A percentile compares a stretch with the other conserved stretches of the same genome.
Evolutionary conservation across 2,113 vertebrate species (phyloP).

Genomic region (Gasterosteus nipponicus): DNA sequence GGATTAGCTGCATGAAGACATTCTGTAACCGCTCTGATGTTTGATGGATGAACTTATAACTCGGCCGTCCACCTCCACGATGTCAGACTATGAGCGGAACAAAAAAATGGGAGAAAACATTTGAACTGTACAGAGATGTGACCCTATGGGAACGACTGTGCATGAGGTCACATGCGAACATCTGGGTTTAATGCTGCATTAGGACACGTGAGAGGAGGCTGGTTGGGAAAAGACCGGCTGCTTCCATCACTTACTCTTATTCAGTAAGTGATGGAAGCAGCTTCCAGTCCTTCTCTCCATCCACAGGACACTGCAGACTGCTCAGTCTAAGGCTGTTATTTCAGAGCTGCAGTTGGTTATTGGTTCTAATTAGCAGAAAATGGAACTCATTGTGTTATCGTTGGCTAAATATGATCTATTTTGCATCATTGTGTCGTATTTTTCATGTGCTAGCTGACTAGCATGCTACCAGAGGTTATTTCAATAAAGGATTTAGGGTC

Average conservation of each 20-base stretch:
- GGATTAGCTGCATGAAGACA: conserved; percentile 33
- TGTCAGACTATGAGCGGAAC: background rate
- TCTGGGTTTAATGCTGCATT: conserved; percentile 28
- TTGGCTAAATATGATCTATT: background rate
- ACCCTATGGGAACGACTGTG: conserved; percentile 18
- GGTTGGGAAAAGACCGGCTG: background rate
- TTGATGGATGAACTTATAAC: conserved; percentile 19
- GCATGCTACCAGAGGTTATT: no score
- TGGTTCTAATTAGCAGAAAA: background rate
- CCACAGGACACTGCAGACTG: background rate
- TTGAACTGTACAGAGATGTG: background rate
- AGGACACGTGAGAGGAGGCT: conserved; percentile 13
- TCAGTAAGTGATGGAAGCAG: conserved; percentile 27
- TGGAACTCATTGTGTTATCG: no score
- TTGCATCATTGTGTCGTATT: background rate
- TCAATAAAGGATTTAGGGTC: no score
- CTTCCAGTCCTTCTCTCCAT: conserved; percentile 30
- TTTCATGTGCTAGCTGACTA: background rate
- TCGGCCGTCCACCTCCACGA: background rate
- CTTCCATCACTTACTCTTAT: conserved; percentile 1
- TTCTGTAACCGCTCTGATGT: conserved; percentile 16
- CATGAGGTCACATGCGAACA: background rate
- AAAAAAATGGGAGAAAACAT: background rate
- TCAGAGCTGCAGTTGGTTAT: background rate
- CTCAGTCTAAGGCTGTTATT: background rate